phyloP scores from a whole-genome alignment of 2,797 vertebrate species.

The Monodelphis domestica region DNA sequence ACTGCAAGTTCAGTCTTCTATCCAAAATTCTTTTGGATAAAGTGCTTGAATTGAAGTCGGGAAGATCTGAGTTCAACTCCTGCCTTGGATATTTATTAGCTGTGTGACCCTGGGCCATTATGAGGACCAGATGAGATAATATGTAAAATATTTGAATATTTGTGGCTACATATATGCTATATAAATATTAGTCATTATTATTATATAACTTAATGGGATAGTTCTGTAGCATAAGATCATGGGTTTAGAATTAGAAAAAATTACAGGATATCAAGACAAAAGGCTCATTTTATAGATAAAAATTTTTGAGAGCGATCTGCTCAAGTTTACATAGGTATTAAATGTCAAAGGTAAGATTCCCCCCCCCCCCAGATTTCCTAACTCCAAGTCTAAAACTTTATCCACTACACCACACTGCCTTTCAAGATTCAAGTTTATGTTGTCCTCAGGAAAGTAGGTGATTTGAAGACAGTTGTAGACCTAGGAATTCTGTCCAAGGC shows the following conservation, averaged over 20 bases:
- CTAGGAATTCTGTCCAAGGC: neutral
- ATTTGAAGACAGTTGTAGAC: neutral
- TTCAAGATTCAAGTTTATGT: neutral
- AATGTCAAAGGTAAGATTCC: neutral
- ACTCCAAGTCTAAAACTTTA: neutral
- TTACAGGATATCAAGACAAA: neutral
- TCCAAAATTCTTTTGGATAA: neutral
- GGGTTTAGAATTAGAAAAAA: neutral
- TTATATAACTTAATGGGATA: neutral
- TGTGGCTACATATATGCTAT: neutral
- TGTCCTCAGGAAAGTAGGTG: neutral
- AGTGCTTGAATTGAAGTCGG: neutral
- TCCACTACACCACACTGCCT: neutral
- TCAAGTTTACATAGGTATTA: neutral
- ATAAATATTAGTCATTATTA: neutral
- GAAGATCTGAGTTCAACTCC: neutral
- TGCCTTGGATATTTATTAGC: neutral
- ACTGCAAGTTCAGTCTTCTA: neutral
- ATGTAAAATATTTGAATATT: neutral
- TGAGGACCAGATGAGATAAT: neutral
- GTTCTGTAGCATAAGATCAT: neutral
- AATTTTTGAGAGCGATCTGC: neutral
- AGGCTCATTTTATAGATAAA: neutral
- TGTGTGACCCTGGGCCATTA: neutral
- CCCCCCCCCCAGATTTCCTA: neutral